phyloP scores from a whole-genome alignment of 2,797 vertebrate genomes.

The Spatula clypeata region DNA sequence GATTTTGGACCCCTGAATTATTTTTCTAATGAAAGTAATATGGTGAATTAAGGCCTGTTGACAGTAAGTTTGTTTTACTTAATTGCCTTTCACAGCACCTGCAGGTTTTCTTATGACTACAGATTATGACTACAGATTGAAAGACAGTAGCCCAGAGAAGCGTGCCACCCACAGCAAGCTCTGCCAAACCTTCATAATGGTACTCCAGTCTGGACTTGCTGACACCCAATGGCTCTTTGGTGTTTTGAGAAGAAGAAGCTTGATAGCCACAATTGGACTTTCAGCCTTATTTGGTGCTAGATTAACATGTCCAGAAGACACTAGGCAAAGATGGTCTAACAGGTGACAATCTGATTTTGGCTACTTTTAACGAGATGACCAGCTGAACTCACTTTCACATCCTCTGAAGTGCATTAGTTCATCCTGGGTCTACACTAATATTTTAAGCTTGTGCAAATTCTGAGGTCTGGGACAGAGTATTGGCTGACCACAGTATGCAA shows the following conservation, averaged over 20 bases:
- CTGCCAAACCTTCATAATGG: not conserved
- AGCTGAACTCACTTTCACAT: not conserved
- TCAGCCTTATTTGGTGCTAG: not conserved
- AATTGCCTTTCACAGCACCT: not conserved
- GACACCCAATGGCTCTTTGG: not conserved
- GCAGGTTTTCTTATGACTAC: not conserved
- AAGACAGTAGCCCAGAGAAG: not conserved
- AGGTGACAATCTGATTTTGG: not conserved
- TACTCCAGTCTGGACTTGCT: not conserved
- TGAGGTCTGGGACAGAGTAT: accelerated
- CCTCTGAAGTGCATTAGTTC: not conserved
- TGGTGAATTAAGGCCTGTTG: not conserved
- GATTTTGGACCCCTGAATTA: not conserved
- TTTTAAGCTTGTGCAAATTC: not conserved
- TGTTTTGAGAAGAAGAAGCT: not conserved
- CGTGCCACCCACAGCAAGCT: not conserved
- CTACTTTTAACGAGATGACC: not conserved
- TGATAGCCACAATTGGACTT: not conserved
- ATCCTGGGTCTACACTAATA: not conserved
- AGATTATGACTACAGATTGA: not conserved
- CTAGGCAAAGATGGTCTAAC: not conserved
- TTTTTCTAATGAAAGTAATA: not conserved
- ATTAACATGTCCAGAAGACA: not conserved
- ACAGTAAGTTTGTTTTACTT: not conserved
- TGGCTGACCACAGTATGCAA: not conserved